Percentiles rank a stretch among this genome's conserved stretches.
Evolutionary conservation across 1,140 invertebrate species (phyloP).

Genomic region (Drosophila ohnishii): DNA sequence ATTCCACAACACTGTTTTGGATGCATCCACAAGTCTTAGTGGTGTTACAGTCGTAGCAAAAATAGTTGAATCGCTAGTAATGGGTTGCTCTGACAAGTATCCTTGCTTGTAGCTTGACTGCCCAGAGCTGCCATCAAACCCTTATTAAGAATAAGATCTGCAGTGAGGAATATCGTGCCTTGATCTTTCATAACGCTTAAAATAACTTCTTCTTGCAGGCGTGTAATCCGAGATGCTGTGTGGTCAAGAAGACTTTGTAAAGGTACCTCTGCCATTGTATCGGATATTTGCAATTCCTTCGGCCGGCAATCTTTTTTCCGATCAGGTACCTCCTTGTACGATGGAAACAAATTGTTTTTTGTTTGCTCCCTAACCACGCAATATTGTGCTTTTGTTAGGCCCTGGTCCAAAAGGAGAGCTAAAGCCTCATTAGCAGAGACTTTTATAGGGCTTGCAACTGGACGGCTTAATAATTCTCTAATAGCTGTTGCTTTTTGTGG

Average conservation of each 20-base stretch:
- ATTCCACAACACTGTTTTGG: background rate
- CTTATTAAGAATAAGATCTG: too few relatives aligned
- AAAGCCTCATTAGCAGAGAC: background rate
- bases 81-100: constrained; percentile 1
- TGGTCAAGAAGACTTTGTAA: background rate
- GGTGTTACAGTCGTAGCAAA: constrained; percentile 2
- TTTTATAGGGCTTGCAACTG: background rate
- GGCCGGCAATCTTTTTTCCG: background rate
- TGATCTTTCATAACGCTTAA: too few relatives aligned
- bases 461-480: background rate
- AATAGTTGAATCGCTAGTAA: background rate
- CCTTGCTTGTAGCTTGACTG: too few relatives aligned
- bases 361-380: background rate
- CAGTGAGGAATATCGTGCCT: too few relatives aligned
- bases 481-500: background rate
- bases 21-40: background rate
- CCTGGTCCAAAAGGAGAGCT: background rate
- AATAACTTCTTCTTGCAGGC: background rate
- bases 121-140: too few relatives aligned
- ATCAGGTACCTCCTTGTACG: background rate
- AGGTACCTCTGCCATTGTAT: background rate
- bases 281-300: background rate
- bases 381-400: background rate
- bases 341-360: background rate
- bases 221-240: background rate